phyloP scores from a whole-genome alignment of 2,888 invertebrate genomes.

The Zootermopsis nevadensis region DNA sequence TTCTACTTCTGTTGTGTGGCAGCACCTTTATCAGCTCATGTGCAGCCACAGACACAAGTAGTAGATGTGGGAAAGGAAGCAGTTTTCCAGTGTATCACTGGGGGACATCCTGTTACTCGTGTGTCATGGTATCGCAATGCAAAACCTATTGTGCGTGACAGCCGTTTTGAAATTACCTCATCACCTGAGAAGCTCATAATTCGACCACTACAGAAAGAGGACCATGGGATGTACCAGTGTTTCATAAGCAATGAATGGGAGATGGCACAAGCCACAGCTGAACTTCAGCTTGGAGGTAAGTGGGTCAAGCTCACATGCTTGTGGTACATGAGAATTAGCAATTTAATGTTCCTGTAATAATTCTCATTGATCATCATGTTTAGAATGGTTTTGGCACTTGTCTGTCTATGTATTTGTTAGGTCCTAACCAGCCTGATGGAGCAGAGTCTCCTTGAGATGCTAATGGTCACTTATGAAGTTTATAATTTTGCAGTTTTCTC shows the following conservation, averaged over 20 bases:
- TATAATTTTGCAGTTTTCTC: no score
- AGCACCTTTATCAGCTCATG: constrained; percentile 84
- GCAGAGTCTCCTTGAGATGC: no score
- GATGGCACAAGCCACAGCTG: constrained; percentile 62
- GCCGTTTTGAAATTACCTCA: constrained; percentile 68
- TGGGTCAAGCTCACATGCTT: no score
- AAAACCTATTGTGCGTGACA: constrained; percentile 70
- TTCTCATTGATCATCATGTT: background rate
- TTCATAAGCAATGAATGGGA: constrained; percentile 64
- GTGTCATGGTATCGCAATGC: constrained; percentile 87
- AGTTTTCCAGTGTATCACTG: constrained; percentile 86
- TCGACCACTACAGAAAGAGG: constrained; percentile 61
- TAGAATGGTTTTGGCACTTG: no score
- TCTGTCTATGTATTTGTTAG: no score
- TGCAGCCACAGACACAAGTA: constrained; percentile 81
- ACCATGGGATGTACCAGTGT: constrained; percentile 69
- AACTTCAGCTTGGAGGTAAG: constrained; percentile 63
- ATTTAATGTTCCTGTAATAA: background rate
- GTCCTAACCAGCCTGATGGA: no score
- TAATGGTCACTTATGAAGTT: no score
- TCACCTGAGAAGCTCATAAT: constrained; percentile 56
- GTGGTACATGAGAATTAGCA: no score
- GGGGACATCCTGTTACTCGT: constrained; percentile 85
- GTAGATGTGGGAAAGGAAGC: constrained; percentile 88
- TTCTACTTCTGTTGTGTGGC: constrained; percentile 57